Conservation (phyloP, 2,797 vertebrate species). For the Falco cherrug region DNA sequence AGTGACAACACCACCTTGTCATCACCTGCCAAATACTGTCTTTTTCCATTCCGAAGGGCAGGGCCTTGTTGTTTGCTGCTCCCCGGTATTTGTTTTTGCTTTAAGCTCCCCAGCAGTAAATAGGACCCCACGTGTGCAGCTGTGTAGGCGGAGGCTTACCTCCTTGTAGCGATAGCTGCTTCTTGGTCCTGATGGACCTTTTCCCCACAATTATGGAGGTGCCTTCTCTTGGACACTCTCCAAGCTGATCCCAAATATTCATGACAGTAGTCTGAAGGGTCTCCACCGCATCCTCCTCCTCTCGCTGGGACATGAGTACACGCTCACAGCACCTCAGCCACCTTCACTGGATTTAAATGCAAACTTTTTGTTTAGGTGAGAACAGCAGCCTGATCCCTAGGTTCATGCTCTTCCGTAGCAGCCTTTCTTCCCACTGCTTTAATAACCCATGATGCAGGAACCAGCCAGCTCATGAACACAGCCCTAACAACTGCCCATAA, state of each 20-base stretch:
- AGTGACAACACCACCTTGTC: background rate
- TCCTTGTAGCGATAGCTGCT: background rate
- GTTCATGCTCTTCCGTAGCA: background rate
- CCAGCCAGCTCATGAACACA: background rate
- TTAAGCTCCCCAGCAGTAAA: background rate
- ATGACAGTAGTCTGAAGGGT: background rate
- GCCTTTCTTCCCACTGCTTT: background rate
- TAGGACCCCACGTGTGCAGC: accelerated
- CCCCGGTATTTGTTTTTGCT: background rate
- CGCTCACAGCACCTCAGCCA: background rate
- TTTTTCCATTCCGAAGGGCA: background rate
- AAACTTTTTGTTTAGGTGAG: background rate
- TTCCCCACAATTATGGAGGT: accelerated
- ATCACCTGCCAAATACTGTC: background rate
- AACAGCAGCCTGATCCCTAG: background rate
- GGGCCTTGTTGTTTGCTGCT: background rate
- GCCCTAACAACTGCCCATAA: background rate
- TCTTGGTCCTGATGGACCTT: background rate
- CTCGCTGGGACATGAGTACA: background rate
- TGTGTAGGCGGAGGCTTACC: background rate
- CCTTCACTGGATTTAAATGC: background rate
- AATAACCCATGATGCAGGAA: accelerated
- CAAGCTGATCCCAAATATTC: background rate
- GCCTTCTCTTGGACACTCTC: background rate
- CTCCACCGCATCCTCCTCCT: background rate